Percentiles rank a stretch among this genome's conserved stretches.
Evolutionary conservation across 2,888 invertebrate genomes (phyloP).

Genomic region (Pimpla rufipes): DNA sequence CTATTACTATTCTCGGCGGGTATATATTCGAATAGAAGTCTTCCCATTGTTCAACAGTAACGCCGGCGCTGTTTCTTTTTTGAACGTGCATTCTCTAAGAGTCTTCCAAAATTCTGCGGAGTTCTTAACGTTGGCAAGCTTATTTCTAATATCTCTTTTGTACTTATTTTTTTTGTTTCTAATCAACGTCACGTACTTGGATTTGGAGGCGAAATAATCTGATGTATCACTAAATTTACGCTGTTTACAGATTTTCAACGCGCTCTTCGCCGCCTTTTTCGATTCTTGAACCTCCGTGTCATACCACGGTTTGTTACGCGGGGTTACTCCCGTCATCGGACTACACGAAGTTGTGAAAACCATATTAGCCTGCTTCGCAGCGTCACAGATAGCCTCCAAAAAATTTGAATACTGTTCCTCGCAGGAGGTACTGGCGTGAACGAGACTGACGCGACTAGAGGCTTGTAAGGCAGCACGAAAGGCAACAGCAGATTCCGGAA

Average conservation of each 20-base stretch:
- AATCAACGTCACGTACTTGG: not conserved
- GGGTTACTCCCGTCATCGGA: not conserved
- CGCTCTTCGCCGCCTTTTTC: not conserved
- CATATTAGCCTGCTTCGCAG: constrained; percentile 4
- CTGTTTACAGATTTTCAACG: not conserved
- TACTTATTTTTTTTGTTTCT: not conserved
- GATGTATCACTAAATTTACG: not conserved
- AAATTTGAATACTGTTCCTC: not conserved
- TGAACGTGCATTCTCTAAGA: not conserved
- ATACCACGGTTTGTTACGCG: constrained; percentile 15
- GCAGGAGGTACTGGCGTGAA: not conserved
- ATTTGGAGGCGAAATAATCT: not conserved
- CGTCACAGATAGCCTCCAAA: not conserved
- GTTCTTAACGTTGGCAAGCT: not conserved
- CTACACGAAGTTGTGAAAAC: not conserved
- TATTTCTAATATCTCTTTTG: not conserved
- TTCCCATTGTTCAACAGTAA: not conserved
- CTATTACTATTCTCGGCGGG: not conserved
- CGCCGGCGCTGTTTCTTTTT: not conserved
- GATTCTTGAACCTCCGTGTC: not conserved
- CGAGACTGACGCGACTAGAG: not conserved
- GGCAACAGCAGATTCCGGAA: not conserved
- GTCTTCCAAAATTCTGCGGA: not conserved
- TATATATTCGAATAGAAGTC: not conserved
- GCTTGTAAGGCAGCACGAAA: not conserved